Percentiles rank a stretch among this genome's conserved stretches.
phyloP scores from a whole-genome alignment of 1,140 invertebrate genomes.

The Drosophila tropicalis region DNA sequence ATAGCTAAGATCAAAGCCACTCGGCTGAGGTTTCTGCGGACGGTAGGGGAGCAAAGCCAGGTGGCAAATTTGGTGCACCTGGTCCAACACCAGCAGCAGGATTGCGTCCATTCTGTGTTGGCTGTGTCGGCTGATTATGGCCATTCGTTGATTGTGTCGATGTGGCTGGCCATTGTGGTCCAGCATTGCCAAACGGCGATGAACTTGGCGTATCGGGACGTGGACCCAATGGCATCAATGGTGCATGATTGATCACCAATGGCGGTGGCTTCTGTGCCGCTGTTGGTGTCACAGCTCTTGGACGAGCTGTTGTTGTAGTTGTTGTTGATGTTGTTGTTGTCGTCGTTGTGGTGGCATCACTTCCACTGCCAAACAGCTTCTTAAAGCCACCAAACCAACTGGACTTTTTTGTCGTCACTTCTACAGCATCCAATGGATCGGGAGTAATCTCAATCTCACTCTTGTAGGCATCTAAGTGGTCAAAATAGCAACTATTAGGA shows the following conservation, averaged over 20 bases:
- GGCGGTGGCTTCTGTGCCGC: conserved; percentile 65
- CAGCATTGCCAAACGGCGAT: conserved; percentile 58
- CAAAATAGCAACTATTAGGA: neutral
- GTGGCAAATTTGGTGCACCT: conserved; percentile 56
- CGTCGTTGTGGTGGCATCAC: conserved; percentile 39
- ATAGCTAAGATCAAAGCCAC: conserved; percentile 76
- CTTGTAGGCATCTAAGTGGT: conserved; percentile 59
- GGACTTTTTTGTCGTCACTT: conserved; percentile 73
- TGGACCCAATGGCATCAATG: conserved; percentile 71
- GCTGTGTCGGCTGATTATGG: conserved; percentile 2
- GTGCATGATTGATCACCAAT: conserved; percentile 70
- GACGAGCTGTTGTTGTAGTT: conserved; percentile 31
- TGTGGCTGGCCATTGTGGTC: conserved; percentile 65
- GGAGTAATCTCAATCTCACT: conserved; percentile 75
- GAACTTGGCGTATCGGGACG: conserved; percentile 72
- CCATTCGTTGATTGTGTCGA: conserved; percentile 9
- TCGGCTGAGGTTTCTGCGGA: conserved; percentile 69
- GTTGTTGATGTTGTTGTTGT: conserved; percentile 30
- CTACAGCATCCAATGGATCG: conserved; percentile 53
- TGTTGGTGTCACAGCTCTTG: conserved; percentile 26
- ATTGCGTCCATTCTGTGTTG: neutral
- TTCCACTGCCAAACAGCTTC: conserved; percentile 54
- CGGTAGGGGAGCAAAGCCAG: conserved; percentile 69
- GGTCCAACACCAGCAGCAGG: neutral
- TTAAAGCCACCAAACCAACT: conserved; percentile 76